Evolutionary conservation across 53 echinoderm and acorn worm species (phyloP), one percentile per base, ranked within the genome.

Genomic region (Holothuria scabra): DNA sequence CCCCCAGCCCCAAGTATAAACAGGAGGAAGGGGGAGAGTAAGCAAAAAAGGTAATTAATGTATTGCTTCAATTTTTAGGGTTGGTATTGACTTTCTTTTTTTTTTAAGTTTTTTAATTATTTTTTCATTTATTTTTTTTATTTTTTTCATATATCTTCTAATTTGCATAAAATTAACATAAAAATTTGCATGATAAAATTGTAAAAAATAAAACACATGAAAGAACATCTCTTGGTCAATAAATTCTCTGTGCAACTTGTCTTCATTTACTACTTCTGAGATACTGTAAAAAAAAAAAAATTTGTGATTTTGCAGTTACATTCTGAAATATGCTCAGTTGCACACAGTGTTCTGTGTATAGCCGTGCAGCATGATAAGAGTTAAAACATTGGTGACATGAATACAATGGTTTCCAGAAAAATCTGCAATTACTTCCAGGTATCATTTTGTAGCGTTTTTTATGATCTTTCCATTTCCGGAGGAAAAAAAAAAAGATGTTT

Each of bases 341-440:
- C 66, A 66, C 66, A 66, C 66, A 66, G 66, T 66, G 32, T 66
- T 66, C 66, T 66, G 66, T 66, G 30, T 66, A 66, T 66, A 66
- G 3, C 0, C 30, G 12, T 25, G 26, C 66, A 66, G 66, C 66
- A 66, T 66, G 66, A 66, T 66, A 66, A 29, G 66, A 66, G 63
- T 62, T 62, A 63, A 22, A n/a, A n/a, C n/a, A n/a, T n/a, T n/a
- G n/a, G n/a, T n/a, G n/a, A n/a, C n/a, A n/a, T n/a, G n/a, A n/a
- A n/a, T n/a, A n/a, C n/a, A n/a, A n/a, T n/a, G n/a, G n/a, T n/a
- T n/a, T n/a, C n/a, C n/a, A n/a, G n/a, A n/a, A n/a, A n/a, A n/a
- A n/a, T n/a, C n/a, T n/a, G n/a, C n/a, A n/a, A n/a, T n/a, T n/a
- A n/a, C n/a, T n/a, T n/a, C n/a, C n/a, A n/a, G n/a, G n/a, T n/a